These are phyloP conservation scores for Rhadinocentrus ornatus DNA, from an alignment of 2,797 vertebrate genomes.

Conservation along the genomic window DNA sequence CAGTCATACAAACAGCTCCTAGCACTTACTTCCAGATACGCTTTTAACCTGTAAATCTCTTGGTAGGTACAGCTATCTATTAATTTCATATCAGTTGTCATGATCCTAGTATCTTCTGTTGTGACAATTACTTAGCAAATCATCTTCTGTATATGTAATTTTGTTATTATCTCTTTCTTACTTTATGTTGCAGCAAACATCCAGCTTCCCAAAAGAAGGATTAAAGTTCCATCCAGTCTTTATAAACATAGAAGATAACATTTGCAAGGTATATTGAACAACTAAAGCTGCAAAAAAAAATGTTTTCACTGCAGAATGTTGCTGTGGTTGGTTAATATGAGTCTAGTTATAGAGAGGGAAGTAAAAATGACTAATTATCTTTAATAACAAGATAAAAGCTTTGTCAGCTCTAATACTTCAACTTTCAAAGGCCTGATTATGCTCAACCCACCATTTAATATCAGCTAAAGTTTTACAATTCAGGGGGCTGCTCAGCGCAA, in stretches of 20 bases:
- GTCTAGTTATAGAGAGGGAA: background rate
- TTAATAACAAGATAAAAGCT: background rate
- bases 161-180: conserved; percentile 43
- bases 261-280: conserved; percentile 43
- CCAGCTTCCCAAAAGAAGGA: conserved; percentile 28
- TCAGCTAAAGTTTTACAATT: no score
- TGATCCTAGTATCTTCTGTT: conserved; percentile 27
- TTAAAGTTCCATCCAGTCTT: conserved; percentile 49
- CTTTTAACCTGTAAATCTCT: conserved; percentile 31
- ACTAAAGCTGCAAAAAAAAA: conserved; percentile 19
- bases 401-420: background rate
- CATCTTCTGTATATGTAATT: conserved; percentile 33
- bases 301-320: conserved; percentile 23
- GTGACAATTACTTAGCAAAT: conserved; percentile 39
- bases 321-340: conserved; percentile 25
- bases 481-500: no score
- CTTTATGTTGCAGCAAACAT: conserved; percentile 35
- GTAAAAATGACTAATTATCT: background rate
- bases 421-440: background rate
- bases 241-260: conserved; percentile 38
- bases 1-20: conserved; percentile 25
- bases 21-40: conserved; percentile 27
- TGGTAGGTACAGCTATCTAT: background rate
- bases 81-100: conserved; percentile 30
- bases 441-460: background rate